Evolutionary conservation across 2,797 vertebrate genomes (phyloP), one percentile per base, ranked within the genome.

Genomic region (Ptychadena robeensis): DNA sequence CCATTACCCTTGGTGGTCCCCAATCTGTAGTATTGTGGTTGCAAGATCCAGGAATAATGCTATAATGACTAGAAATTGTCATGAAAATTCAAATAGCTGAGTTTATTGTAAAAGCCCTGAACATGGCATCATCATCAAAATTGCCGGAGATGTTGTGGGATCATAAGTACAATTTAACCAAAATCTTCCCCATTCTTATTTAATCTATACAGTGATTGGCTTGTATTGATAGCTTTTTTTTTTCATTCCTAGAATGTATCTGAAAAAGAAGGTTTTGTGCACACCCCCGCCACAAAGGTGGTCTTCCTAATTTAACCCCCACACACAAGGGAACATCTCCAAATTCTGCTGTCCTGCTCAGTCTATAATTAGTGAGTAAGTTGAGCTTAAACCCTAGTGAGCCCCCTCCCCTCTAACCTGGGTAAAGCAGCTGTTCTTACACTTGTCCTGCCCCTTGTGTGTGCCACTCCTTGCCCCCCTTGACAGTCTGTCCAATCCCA

Each of bases 351-450:
- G 71, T 80, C 65, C 65, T 85, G 82, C 70, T 34, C 34, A 35
- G 65, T 79, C 82, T 85, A 85, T 75, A 85, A 85, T 85, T 85
- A 85, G 82, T 61, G 65, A 70, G 82, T 80, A 85, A 85, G 25
- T 57, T 80, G 82, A 85, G 77, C 70, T 71, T 66, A 37, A 18
- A 40, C 37, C 5, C 22, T 18, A 37, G 32, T n/a, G 22, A 31
- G 53, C 32, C 64, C 80, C 82, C 82, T 69, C 77, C 77, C 71
- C 77, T 28, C 30, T 85, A 70, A 75, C 82, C 77, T 75, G 82
- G 63, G 76, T 63, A 64, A 69, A 67, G 73, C 82, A 85, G 82
- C 82, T 85, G 82, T 71, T 75, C 48, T 25, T 63, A 25, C 35
- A 35, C 72, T 73, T 11, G 83, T 69, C 76, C 78, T 71, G 72